phyloP scores from a whole-genome alignment of 2,113 vertebrate species.

The Psettodes erumei region DNA sequence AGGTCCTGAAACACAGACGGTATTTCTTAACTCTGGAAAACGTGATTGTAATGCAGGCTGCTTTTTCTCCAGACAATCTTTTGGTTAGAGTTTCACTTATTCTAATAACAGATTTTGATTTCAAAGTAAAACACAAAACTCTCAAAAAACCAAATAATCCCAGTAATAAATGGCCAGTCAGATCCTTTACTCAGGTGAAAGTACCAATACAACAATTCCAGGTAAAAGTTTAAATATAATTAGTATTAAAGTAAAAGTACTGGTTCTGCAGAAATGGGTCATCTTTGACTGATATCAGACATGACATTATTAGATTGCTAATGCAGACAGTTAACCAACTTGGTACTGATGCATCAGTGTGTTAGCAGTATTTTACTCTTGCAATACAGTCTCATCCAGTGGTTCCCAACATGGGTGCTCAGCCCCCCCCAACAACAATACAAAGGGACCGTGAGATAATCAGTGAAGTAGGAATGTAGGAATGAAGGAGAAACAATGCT shows the following conservation, averaged over 20 bases:
- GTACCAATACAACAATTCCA: too few species aligned
- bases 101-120: background rate
- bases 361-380: background rate
- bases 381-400: background rate
- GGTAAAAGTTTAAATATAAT: too few species aligned
- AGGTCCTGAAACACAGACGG: constrained; percentile 36
- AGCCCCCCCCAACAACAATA: too few species aligned
- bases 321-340: too few species aligned
- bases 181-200: background rate
- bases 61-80: background rate
- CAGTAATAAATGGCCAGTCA: background rate
- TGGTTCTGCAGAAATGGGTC: too few species aligned
- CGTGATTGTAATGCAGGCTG: background rate
- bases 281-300: too few species aligned
- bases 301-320: background rate
- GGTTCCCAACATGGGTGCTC: too few species aligned
- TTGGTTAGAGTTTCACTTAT: background rate
- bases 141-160: background rate
- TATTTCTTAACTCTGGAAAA: constrained; percentile 28
- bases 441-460: background rate
- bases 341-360: background rate
- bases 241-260: too few species aligned
- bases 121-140: background rate
- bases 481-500: background rate
- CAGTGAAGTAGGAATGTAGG: background rate